Base-by-base conservation (phyloP, 92 coral and sea anemone species). In the Ricordea florida region DNA sequence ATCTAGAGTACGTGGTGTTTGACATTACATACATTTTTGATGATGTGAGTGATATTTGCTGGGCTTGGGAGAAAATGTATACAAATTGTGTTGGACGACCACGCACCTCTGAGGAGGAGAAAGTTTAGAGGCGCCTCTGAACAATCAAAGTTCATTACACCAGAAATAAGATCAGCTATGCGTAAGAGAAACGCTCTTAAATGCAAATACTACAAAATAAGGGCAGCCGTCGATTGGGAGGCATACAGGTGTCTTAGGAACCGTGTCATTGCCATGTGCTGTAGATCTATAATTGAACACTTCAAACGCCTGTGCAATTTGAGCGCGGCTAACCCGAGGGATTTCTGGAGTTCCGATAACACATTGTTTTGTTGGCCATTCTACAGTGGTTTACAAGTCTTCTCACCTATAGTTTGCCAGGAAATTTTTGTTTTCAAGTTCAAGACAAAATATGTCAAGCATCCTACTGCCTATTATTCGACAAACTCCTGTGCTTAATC, bases 11-110 rank as follows among this genome's bases (percentile, higher is more conserved):
- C 4, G 69, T 78, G 10, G 76, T 58, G 9, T 78, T 78, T 20
- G 22, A 66, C 2, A 66, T 55, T 10, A 68, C 68, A 10, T 66
- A 30, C 32, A 21, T 78, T 4, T 78, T 78, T 30, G 76, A 78
- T 18, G 76, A 78, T 28, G 31, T 26, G 32, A 41, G 46, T 9
- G 46, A 41, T 41, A 41, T 41, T 3, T 41, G 46, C 11, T 72
- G 68, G 79, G 79, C 82, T n/a, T 78, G 76, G 84, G 69, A 78
- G 13, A 64, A 31, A 43, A 57, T 72, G 60, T 72, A 41, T 5
- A 24, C 6, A 0, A 11, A 28, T n/a, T 56, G 67, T 72, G 37
- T 57, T 72, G 36, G 43, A 72, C 20, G 79, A 72, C 32, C 79
- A 72, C 43, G 57, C 66, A 41, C 79, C 66, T 4, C 8, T 72